Evolutionary conservation across 2,888 invertebrate genomes (phyloP), one percentile per base, ranked within the genome.

Genomic region (Hyles lineata): DNA sequence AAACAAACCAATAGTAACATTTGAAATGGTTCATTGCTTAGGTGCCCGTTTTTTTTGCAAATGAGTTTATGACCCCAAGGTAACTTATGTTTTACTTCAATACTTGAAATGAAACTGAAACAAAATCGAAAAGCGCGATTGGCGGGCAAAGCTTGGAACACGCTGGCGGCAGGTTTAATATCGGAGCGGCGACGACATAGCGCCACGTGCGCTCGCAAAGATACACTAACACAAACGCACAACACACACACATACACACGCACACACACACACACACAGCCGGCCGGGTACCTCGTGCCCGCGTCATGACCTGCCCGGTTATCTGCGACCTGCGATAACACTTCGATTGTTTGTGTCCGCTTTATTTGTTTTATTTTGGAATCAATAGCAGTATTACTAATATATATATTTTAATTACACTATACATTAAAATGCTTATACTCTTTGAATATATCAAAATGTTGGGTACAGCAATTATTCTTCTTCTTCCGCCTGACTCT

Each of bases 201-300:
- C 90, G 92, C 90, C 91, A 92, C 91, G 92, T 92, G 91, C 90
- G 82, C 84, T 83, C 82, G 83, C 87, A 88, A 87, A 91, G 87
- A 91, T 88, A 90, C 88, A 87, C 87, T 82, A 81, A 88, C 87
- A 88, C 88, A 85, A 75, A 79, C 80, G 69, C n/a, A 72, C 8
- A 43, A 76, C 77, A 73, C 82, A 80, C 79, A 78, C 81, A 75
- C 58, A 61, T 69, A 21, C 60, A 52, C 60, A 29, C 3, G n/a
- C n/a, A 62, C 61, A 62, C 50, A 2, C 43, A 29, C 60, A 15
- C 67, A 62, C n/a, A 62, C 25, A 43, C 19, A 43, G 21, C 73
- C 1, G 43, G 23, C 23, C 35, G 76, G 72, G 72, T 83, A 55
- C 55, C 11, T 43, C 11, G 82, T 88, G 80, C 81, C 83, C 79